These are phyloP conservation scores for Antechinus flavipes DNA, from an alignment of 2,113 vertebrate species.

Conservation along the genomic window DNA sequence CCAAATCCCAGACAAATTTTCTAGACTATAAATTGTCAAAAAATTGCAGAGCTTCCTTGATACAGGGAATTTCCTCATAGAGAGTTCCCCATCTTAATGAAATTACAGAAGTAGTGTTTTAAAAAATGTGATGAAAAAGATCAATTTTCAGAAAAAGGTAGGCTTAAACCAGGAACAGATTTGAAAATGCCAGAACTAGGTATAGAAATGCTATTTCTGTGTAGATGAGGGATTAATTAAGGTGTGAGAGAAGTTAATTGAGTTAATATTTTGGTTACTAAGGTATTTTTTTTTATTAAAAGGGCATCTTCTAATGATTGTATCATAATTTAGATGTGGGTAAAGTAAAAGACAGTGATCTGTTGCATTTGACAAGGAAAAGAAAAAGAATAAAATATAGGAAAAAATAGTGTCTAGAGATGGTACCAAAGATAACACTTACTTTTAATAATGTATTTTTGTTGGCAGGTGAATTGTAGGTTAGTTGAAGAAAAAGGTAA, in stretches of 20 bases:
- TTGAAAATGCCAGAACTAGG: background rate
- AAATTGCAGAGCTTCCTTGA: background rate
- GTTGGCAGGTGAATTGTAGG: background rate
- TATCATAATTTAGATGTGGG: background rate
- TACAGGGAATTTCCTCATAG: background rate
- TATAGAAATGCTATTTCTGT: background rate
- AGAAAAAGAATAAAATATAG: background rate
- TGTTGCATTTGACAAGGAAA: constrained; percentile 34
- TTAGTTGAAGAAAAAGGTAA: background rate
- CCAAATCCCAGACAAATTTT: background rate
- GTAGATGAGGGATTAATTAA: background rate
- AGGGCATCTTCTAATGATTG: background rate
- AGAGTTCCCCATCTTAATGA: background rate
- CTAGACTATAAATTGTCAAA: background rate
- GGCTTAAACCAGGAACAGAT: background rate
- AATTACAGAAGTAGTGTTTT: background rate
- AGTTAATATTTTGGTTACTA: constrained; percentile 3
- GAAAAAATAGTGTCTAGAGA: background rate
- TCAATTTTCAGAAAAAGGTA: background rate
- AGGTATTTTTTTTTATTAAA: background rate
- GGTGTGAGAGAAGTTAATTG: background rate
- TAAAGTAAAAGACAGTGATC: background rate
- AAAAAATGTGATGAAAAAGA: background rate
- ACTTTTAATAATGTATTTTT: background rate
- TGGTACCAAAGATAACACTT: background rate